These are phyloP conservation scores for Strigops habroptila DNA, from an alignment of 2,113 vertebrate genomes.

Conservation along the genomic window DNA sequence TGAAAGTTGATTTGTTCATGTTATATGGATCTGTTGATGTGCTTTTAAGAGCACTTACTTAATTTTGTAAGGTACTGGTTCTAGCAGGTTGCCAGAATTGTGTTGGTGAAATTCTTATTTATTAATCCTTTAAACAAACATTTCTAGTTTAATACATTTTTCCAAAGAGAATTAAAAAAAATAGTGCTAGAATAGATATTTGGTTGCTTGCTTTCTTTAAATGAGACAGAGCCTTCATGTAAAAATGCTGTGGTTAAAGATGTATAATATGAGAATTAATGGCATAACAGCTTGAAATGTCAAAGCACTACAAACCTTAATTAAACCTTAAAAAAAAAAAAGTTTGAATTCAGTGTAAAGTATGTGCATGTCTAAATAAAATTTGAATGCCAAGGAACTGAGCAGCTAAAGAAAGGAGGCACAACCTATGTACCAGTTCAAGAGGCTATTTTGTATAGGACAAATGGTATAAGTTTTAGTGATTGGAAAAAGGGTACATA, in stretches of 20 bases:
- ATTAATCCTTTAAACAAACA: not conserved
- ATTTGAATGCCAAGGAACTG: not conserved
- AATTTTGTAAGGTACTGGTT: not conserved
- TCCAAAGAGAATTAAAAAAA: not conserved
- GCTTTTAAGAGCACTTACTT: not conserved
- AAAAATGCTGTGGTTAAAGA: not conserved
- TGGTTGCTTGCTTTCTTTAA: not conserved
- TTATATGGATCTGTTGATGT: not conserved
- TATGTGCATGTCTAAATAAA: not conserved
- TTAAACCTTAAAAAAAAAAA: not conserved
- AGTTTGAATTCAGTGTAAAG: not conserved
- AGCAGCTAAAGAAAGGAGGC: not conserved
- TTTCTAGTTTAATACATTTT: not conserved
- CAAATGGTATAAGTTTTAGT: not conserved
- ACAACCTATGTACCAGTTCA: not conserved
- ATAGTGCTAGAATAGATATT: not conserved
- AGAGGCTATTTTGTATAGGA: not conserved
- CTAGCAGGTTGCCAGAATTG: not conserved
- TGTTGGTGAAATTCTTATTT: not conserved
- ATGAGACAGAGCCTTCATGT: not conserved
- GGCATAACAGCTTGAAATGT: not conserved
- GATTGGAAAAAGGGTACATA: not conserved
- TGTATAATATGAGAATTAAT: not conserved
- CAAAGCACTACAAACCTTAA: not conserved
- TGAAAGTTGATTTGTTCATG: not conserved